Evolutionary conservation across 2,113 vertebrate species (phyloP).

Genomic region (Neodontobutis hainanensis): DNA sequence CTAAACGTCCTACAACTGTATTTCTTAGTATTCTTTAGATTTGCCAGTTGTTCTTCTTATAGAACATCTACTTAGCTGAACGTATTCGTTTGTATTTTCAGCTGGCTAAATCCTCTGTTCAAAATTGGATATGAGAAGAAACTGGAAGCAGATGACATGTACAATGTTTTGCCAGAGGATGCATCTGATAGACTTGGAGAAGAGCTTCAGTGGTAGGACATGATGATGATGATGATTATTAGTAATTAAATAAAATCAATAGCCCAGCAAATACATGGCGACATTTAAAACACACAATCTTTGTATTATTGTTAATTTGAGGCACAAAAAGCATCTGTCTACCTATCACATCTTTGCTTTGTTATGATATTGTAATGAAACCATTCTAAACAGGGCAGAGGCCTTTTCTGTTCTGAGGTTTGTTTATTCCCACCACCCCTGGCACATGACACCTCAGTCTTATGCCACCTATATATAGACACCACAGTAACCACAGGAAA

Average conservation of each 20-base stretch:
- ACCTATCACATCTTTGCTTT: too few species aligned
- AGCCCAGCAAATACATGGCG: too few species aligned
- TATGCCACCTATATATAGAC: slow-evolving; percentile 50
- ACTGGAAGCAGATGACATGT: slow-evolving; percentile 93
- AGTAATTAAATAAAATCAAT: too few species aligned
- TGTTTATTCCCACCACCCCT: background rate
- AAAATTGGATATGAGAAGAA: slow-evolving; percentile 84
- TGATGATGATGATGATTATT: background rate
- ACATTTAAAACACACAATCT: too few species aligned
- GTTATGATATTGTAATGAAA: background rate
- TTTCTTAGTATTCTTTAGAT: background rate
- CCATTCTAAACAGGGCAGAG: background rate
- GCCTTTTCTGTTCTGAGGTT: background rate
- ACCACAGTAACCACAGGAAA: slow-evolving; percentile 6
- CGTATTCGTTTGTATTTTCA: slow-evolving; percentile 51
- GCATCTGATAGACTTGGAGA: slow-evolving; percentile 86
- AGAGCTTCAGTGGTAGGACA: slow-evolving; percentile 84
- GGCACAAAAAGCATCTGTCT: too few species aligned
- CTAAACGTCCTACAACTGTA: background rate
- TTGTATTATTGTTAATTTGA: too few species aligned
- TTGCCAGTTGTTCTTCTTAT: background rate
- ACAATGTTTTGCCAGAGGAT: slow-evolving; percentile 87
- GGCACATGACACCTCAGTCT: slow-evolving; percentile 4
- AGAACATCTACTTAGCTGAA: background rate
- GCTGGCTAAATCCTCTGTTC: slow-evolving; percentile 93